Percentiles rank a stretch among this genome's conserved stretches.
Evolutionary conservation across 2,888 invertebrate species (phyloP).

Genomic region (Ophioninae sp.): DNA sequence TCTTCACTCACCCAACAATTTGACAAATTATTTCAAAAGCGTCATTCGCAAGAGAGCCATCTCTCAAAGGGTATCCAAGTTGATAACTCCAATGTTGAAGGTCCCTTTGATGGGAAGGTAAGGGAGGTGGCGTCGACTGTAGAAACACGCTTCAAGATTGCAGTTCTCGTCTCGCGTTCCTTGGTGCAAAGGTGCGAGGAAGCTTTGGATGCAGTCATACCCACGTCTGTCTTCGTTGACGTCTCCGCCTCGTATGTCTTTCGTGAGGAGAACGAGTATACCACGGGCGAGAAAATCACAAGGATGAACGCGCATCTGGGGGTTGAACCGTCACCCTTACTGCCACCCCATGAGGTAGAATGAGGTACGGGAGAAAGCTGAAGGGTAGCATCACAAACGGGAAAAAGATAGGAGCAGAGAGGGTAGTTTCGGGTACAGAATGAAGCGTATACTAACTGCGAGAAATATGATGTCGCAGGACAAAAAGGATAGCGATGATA

Average conservation of each 20-base stretch:
- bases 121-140: not conserved
- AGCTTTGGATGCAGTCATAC: constrained; percentile 17
- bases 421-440: not conserved
- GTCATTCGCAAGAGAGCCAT: too few relatives aligned
- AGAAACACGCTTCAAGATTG: constrained; percentile 10
- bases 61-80: too few relatives aligned
- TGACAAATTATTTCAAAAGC: too few relatives aligned
- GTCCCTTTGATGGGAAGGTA: too few relatives aligned
- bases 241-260: constrained; percentile 16
- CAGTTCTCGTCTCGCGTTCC: not conserved
- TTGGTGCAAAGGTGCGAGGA: constrained; percentile 43
- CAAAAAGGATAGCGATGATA: constrained; percentile 59
- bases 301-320: not conserved
- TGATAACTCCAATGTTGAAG: not conserved
- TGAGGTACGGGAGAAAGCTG: too few relatives aligned
- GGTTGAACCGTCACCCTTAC: constrained; percentile 24
- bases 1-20: too few relatives aligned
- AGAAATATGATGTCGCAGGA: constrained; percentile 65
- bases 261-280: constrained; percentile 9
- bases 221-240: constrained; percentile 26
- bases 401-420: constrained; percentile 11
- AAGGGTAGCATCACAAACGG: constrained; percentile 22
- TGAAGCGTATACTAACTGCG: constrained; percentile 40
- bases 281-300: not conserved
- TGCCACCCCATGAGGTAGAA: constrained; percentile 1